Evolutionary conservation across 2,113 vertebrate species (phyloP).

Genomic region (Alces alces): DNA sequence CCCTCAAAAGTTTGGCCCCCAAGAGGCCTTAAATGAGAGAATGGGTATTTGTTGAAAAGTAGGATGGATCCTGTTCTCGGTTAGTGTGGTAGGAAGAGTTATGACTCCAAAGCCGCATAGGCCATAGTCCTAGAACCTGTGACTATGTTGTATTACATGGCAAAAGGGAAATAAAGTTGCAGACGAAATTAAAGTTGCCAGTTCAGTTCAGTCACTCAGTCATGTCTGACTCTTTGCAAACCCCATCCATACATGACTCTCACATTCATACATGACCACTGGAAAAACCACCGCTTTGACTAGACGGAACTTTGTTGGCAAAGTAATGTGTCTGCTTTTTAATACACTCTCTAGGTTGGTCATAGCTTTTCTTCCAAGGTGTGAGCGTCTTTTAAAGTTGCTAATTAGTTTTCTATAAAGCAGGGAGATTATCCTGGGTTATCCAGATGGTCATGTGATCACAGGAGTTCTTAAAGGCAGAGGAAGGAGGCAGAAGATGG

Average conservation of each 20-base stretch:
- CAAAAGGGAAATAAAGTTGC: neutral
- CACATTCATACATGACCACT: neutral
- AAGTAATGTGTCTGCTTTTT: neutral
- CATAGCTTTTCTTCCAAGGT: neutral
- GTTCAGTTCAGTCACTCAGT: neutral
- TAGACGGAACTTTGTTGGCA: neutral
- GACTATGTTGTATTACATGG: neutral
- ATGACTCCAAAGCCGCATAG: neutral
- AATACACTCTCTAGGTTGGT: neutral
- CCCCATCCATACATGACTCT: neutral
- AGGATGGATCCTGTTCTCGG: neutral
- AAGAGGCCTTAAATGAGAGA: neutral
- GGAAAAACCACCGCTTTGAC: neutral
- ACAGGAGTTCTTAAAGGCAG: neutral
- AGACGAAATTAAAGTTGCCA: neutral
- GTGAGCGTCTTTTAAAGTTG: fast-evolving
- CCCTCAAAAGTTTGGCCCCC: neutral
- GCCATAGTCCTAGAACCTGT: neutral
- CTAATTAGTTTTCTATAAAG: neutral
- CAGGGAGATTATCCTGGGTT: neutral
- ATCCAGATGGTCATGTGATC: neutral
- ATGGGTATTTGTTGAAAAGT: neutral
- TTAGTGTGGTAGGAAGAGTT: neutral
- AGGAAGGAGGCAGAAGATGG: neutral
- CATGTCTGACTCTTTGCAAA: neutral